Percentiles rank a stretch among this genome's conserved stretches.
These are phyloP conservation scores for Motacilla tschutschensis DNA, from an alignment of 2,113 vertebrate genomes.

Conservation along the genomic window DNA sequence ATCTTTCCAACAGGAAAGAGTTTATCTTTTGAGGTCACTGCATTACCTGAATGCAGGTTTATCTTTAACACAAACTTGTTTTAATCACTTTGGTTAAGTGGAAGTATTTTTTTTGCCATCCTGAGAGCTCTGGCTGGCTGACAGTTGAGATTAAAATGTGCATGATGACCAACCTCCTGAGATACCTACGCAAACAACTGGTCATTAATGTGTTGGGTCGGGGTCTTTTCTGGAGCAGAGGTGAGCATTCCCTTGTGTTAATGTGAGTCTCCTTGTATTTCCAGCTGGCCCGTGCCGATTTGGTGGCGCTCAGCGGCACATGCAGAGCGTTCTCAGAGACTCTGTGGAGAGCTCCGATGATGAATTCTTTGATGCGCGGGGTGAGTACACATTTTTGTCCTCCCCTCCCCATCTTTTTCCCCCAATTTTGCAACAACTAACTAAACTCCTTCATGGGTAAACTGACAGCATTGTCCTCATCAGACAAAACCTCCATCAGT, in stretches of 20 bases:
- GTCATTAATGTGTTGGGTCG: background rate
- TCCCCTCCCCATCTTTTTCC: background rate
- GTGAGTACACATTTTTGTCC: conserved; percentile 67
- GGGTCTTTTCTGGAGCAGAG: background rate
- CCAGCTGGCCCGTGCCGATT: conserved; percentile 77
- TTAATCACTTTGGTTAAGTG: background rate
- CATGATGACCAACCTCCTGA: background rate
- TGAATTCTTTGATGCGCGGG: conserved; percentile 97
- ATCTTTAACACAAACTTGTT: background rate
- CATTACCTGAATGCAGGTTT: background rate
- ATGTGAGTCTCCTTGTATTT: conserved; percentile 10
- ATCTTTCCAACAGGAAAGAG: background rate
- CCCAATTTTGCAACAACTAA: background rate
- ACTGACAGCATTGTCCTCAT: background rate
- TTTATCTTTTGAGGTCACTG: background rate
- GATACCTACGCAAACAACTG: background rate
- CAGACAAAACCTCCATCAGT: background rate
- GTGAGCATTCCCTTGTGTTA: background rate
- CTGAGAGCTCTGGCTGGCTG: background rate
- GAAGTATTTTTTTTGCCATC: background rate
- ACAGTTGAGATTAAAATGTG: background rate
- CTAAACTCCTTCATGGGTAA: background rate
- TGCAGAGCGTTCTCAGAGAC: conserved; percentile 87
- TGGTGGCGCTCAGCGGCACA: conserved; percentile 81
- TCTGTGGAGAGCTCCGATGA: conserved; percentile 96